phyloP scores from a whole-genome alignment of 1,140 invertebrate genomes.

The Atta colombica region DNA sequence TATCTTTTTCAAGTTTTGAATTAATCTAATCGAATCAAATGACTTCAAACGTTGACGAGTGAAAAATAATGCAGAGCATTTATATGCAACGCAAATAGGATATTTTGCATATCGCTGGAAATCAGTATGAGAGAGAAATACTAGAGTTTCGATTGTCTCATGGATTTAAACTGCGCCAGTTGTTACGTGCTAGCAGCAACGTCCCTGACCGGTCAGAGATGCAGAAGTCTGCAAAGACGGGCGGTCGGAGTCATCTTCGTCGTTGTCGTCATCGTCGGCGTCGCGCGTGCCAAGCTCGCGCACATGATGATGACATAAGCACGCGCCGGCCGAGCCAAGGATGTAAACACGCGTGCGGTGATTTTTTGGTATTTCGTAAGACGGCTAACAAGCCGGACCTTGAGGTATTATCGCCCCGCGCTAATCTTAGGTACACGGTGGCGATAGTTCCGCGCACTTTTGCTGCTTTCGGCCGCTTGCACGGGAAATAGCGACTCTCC shows the following conservation, averaged over 20 bases:
- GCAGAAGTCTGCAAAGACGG: conserved; percentile 10
- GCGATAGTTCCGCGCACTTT: conserved; percentile 2
- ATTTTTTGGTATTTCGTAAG: conserved; percentile 77
- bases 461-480: conserved; percentile 46
- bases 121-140: neutral
- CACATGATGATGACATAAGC: conserved; percentile 72
- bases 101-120: neutral
- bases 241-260: conserved; percentile 9
- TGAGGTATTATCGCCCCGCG: conserved; percentile 76
- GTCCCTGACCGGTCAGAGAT: conserved; percentile 67
- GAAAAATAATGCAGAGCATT: neutral
- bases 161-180: conserved; percentile 19
- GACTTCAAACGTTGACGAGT: neutral
- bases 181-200: conserved; percentile 37
- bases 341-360: conserved; percentile 72
- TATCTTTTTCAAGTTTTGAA: neutral
- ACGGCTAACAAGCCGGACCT: conserved; percentile 72
- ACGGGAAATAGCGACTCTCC: conserved; percentile 56
- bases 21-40: neutral
- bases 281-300: conserved; percentile 59
- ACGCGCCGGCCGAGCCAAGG: conserved; percentile 67
- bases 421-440: conserved; percentile 69
- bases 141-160: neutral
- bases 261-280: neutral
- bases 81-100: neutral